Evolutionary conservation across 92 coral and sea anemone species (phyloP).

Genomic region (Heteractis magnifica): DNA sequence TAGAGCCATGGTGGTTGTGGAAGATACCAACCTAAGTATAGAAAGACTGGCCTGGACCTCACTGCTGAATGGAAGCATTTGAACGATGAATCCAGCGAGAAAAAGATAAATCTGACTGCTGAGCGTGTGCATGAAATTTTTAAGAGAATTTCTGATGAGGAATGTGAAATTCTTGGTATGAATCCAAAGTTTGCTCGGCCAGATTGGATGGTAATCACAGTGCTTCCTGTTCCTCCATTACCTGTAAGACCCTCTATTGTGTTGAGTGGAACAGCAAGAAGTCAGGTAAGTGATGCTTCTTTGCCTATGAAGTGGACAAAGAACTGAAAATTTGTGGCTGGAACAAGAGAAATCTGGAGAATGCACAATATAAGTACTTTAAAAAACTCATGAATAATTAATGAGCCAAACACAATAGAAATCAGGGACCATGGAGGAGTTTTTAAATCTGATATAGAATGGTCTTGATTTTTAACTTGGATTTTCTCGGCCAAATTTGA

Average conservation of each 20-base stretch:
- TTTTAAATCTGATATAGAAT: too few species aligned
- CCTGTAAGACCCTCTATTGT: slow-evolving; percentile 98
- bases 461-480: too few species aligned
- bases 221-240: slow-evolving; percentile 95
- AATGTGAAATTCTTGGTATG: slow-evolving; percentile 92
- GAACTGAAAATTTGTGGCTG: not conserved
- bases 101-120: slow-evolving; percentile 94
- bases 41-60: slow-evolving; percentile 83
- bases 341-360: not conserved
- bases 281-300: slow-evolving; percentile 64
- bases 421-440: too few species aligned
- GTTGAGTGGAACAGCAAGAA: slow-evolving; percentile 94
- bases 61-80: slow-evolving; percentile 99
- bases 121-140: slow-evolving; percentile 97
- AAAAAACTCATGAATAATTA: too few species aligned
- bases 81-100: slow-evolving; percentile 96
- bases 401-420: too few species aligned
- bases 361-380: not conserved
- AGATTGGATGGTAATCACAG: slow-evolving; percentile 97
- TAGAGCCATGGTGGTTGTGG: slow-evolving; percentile 99
- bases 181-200: slow-evolving; percentile 87
- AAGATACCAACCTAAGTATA: slow-evolving; percentile 91
- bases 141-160: slow-evolving; percentile 96
- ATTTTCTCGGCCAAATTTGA: too few species aligned
- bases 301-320: not conserved